These are phyloP conservation scores for Eunapius fragilis DNA, from an alignment of 37 sponge, comb jelly and placozoan species.

Conservation along the genomic window DNA sequence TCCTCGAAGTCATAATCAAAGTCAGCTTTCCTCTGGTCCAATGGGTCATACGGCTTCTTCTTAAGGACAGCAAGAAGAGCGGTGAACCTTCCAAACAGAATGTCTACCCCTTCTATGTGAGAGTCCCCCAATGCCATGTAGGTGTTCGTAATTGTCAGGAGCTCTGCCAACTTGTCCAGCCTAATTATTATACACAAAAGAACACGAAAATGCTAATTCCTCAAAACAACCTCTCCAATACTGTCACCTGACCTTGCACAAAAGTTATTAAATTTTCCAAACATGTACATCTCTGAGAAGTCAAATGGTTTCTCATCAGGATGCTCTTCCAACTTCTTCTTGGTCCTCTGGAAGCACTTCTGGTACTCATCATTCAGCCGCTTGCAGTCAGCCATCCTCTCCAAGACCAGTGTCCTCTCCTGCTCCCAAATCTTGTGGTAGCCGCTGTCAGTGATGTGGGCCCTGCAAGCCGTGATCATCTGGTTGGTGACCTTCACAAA, in stretches of 20 bases:
- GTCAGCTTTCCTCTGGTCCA: slow-evolving; percentile 87
- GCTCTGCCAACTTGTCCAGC: slow-evolving; percentile 70
- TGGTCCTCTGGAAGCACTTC: slow-evolving; percentile 91
- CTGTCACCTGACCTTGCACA: slow-evolving; percentile 50
- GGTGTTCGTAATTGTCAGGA: slow-evolving; percentile 63
- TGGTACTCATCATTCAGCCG: slow-evolving; percentile 95
- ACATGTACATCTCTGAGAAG: slow-evolving; percentile 99
- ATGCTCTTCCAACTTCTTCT: slow-evolving; percentile 80
- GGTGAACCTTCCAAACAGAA: slow-evolving; percentile 70
- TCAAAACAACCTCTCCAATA: not conserved
- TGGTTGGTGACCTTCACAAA: slow-evolving; percentile 99
- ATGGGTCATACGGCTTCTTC: slow-evolving; percentile 91
- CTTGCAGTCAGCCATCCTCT: slow-evolving; percentile 79
- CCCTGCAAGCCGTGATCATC: slow-evolving; percentile 96
- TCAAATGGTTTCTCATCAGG: slow-evolving; percentile 95
- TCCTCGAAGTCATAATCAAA: slow-evolving; percentile 95
- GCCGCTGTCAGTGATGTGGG: slow-evolving; percentile 91
- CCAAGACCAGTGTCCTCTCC: slow-evolving; percentile 71
- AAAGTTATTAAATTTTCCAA: slow-evolving; percentile 98
- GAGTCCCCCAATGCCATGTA: slow-evolving; percentile 83
- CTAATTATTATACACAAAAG: no score
- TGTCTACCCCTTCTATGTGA: slow-evolving; percentile 93
- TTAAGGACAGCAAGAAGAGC: slow-evolving; percentile 73
- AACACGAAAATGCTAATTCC: no score
- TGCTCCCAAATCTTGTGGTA: slow-evolving; percentile 92